Conservation (phyloP, 2,113 vertebrate species). For the Paraplagusia blochii region DNA sequence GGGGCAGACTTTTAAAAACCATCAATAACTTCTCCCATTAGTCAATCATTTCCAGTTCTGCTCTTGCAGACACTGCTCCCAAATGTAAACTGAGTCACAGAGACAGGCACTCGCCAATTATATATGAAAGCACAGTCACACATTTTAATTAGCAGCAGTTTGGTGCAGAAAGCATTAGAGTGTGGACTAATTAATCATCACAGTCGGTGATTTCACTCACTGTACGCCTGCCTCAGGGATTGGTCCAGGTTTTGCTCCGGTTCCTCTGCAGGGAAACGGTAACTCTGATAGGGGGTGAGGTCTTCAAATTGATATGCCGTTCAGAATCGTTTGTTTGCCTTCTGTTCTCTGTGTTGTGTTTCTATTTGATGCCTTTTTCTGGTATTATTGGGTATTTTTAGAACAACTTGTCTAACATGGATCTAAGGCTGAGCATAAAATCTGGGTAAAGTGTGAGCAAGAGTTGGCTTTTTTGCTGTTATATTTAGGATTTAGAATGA, state of each 20-base stretch:
- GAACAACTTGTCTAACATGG: too few relatives aligned
- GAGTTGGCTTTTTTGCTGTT: too few relatives aligned
- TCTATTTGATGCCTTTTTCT: too few relatives aligned
- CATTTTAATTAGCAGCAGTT: slow-evolving; percentile 60
- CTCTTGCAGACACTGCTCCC: slow-evolving; percentile 11
- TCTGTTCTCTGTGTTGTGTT: too few relatives aligned
- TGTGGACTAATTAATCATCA: slow-evolving; percentile 52
- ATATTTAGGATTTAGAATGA: too few relatives aligned
- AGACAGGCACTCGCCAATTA: background rate
- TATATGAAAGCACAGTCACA: slow-evolving; percentile 22
- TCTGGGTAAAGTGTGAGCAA: too few relatives aligned
- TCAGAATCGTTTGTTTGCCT: slow-evolving; percentile 25
- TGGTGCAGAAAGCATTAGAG: slow-evolving; percentile 42
- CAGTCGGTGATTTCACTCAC: slow-evolving; percentile 43
- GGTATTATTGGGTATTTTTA: too few relatives aligned
- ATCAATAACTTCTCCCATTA: slow-evolving; percentile 39
- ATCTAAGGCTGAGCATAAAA: too few relatives aligned
- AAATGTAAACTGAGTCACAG: slow-evolving; percentile 12
- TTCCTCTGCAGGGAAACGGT: slow-evolving; percentile 44
- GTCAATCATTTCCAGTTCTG: slow-evolving; percentile 8
- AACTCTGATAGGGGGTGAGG: slow-evolving; percentile 32
- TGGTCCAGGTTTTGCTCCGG: slow-evolving; percentile 22
- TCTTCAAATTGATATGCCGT: slow-evolving; percentile 40
- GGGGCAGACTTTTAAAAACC: slow-evolving; percentile 25
- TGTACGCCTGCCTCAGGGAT: slow-evolving; percentile 28